Conservation (phyloP, 2,888 invertebrate species). For the Teinopalpus imperialis region DNA sequence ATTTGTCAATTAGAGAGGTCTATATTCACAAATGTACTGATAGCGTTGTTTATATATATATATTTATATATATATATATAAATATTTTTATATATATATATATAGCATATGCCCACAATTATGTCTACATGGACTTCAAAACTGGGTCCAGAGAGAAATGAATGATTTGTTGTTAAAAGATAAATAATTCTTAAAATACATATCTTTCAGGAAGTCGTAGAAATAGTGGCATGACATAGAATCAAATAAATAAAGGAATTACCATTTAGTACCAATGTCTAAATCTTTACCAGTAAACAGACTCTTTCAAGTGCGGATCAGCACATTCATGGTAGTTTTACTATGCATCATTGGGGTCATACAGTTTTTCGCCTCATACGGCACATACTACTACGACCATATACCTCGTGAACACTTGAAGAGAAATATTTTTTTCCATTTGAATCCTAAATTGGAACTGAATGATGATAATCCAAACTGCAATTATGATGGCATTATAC, state of each 20-base stretch:
- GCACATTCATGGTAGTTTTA: constrained; percentile 38
- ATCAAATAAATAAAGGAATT: background rate
- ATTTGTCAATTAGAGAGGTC: too few relatives aligned
- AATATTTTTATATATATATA: too few relatives aligned
- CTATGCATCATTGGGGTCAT: constrained; percentile 45
- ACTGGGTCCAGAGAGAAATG: too few relatives aligned
- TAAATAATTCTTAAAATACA: too few relatives aligned
- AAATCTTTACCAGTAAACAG: constrained; percentile 44
- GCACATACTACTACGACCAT: constrained; percentile 50
- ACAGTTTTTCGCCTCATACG: constrained; percentile 45
- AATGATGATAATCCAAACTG: constrained; percentile 47
- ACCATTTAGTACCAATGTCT: constrained; percentile 43
- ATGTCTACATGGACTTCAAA: too few relatives aligned
- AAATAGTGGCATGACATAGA: background rate
- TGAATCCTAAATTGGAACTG: constrained; percentile 40
- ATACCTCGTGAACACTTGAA: constrained; percentile 44
- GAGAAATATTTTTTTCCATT: constrained; percentile 42
- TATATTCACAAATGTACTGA: too few relatives aligned
- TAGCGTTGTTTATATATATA: too few relatives aligned
- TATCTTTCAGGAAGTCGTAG: constrained; percentile 2
- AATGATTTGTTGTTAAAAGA: too few relatives aligned
- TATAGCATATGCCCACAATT: too few relatives aligned
- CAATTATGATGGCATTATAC: constrained; percentile 52
- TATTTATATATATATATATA: too few relatives aligned
- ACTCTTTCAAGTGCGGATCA: constrained; percentile 45